Base-by-base conservation (phyloP, 2,888 invertebrate genomes). In the Cyclophora albipunctata region DNA sequence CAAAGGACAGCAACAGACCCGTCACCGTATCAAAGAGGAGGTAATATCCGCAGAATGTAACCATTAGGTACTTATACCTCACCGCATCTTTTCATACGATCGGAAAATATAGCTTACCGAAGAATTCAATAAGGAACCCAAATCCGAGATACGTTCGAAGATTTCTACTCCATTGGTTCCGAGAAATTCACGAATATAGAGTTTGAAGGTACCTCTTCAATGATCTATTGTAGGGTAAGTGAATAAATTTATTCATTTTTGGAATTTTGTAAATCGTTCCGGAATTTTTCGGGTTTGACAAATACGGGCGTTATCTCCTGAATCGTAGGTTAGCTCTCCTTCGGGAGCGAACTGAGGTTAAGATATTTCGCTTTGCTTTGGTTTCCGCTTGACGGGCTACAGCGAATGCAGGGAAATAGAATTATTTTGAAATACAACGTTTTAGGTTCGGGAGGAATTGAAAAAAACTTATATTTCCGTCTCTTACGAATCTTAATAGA, bases 91-190 rank as follows among this genome's bases (percentile, higher is more conserved):
- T 66, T 59, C 57, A 65, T 64, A 61, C 54, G 45, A 45, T 51
- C 62, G 67, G 65, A 70, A 74, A 74, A 76, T 73, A 70, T 71
- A 58, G 53, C 62, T 54, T 60, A 48, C 57, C 61, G 54, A 66
- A 69, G 71, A 73, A 73, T 71, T 69, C 70, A 68, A 76, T 74
- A 77, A 71, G 71, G 66, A 66, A 67, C 20, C 71, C 63, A 67
- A 73, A 73, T 71, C 66, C 62, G 57, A 71, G 73, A 76, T 74
- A 67, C 66, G 63, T 62, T 63, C 60, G 57, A 60, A 59, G 67
- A 70, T 75, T 78, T 75, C 71, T 72, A 66, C 67, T 65, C 71
- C 77, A 76, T 81, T 78, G 78, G 78, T 70, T 71, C 66, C 67
- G 50, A 20, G 20, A 20, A 20, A 20, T 20, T 20, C 20, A 20